These are phyloP conservation scores for Caretta caretta DNA, from an alignment of 2,113 vertebrate genomes.

Conservation along the genomic window DNA sequence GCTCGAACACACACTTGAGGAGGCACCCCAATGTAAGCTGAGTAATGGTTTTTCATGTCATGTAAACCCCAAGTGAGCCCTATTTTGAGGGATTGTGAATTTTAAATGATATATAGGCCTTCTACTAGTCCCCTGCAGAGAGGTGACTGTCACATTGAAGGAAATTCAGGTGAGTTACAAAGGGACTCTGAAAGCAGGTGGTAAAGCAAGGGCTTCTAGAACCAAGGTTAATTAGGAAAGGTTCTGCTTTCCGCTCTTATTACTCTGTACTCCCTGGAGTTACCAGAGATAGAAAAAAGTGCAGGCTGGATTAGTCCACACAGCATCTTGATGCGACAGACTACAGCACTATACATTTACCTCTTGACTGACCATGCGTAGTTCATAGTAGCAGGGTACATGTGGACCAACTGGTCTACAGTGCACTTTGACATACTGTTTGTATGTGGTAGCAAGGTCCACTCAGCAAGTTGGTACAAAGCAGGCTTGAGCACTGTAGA, in stretches of 20 bases:
- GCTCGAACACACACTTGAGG: not conserved
- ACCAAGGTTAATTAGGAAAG: not conserved
- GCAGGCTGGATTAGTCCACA: not conserved
- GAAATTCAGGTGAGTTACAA: not conserved
- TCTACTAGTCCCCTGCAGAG: rapidly evolving
- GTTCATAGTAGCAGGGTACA: too few relatives aligned
- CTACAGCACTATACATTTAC: not conserved
- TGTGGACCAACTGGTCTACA: not conserved
- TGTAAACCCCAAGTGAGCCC: not conserved
- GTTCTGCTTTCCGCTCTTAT: not conserved
- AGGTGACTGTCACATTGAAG: not conserved
- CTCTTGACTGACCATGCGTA: not conserved
- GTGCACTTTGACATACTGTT: not conserved
- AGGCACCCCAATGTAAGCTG: not conserved
- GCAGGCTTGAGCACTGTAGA: not conserved
- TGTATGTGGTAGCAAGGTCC: not conserved
- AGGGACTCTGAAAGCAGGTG: not conserved
- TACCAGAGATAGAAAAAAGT: not conserved
- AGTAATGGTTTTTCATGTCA: not conserved
- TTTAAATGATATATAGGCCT: not conserved
- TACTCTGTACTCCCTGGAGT: not conserved
- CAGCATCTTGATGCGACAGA: not conserved
- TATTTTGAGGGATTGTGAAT: not conserved
- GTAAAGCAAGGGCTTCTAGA: not conserved
- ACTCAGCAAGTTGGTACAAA: not conserved